Percentiles rank a stretch among this genome's conserved stretches.
These are phyloP conservation scores for Cephus runcator DNA, from an alignment of 2,888 invertebrate species.

Conservation along the genomic window DNA sequence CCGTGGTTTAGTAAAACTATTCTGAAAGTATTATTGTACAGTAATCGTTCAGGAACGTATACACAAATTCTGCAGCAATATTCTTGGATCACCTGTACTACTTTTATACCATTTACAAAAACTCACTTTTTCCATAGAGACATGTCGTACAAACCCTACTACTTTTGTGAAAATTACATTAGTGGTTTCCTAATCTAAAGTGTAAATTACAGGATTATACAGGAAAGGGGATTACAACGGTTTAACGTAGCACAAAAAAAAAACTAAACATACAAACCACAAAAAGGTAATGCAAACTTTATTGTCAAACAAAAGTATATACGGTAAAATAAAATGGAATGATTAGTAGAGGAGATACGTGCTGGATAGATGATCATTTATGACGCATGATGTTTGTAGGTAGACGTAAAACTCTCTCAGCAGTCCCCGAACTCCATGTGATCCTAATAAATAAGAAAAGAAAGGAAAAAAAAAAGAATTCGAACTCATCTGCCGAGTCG, in stretches of 20 bases:
- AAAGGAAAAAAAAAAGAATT: neutral
- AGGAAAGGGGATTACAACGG: neutral
- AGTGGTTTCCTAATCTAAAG: neutral
- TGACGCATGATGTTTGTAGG: neutral
- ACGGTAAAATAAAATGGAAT: neutral
- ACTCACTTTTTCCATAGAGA: neutral
- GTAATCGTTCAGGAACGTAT: neutral
- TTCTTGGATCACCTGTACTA: neutral
- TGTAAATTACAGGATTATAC: neutral
- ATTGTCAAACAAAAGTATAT: slow-evolving; percentile 1
- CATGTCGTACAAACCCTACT: neutral
- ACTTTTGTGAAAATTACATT: neutral
- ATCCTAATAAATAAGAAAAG: slow-evolving; percentile 1
- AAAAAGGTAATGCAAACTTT: neutral
- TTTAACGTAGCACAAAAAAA: neutral
- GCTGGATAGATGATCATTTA: neutral
- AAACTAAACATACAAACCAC: neutral
- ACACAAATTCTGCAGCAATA: neutral
- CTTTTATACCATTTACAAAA: neutral
- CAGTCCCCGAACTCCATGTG: neutral
- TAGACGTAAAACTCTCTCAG: neutral
- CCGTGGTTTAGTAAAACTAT: too few species aligned
- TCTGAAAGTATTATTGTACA: too few species aligned
- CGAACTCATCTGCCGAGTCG: neutral
- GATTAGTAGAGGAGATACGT: neutral